Evolutionary conservation across 2,113 vertebrate species (phyloP).

Genomic region (Phalacrocorax brasilianus): DNA sequence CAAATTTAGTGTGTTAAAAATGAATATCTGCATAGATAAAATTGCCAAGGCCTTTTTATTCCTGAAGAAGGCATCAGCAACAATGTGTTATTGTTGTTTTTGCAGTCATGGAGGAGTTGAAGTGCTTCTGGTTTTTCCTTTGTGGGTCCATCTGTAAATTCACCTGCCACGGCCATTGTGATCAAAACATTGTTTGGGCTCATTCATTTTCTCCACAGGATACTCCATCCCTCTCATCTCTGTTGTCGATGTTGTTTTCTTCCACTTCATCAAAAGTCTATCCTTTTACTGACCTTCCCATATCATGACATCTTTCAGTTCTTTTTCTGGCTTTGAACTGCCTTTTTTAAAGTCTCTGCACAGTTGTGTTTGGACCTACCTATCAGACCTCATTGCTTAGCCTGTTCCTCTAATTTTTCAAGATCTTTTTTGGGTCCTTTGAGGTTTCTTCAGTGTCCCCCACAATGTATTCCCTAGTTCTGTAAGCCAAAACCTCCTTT

Average conservation of each 20-base stretch:
- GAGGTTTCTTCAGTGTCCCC: neutral
- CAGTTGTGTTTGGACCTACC: neutral
- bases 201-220: neutral
- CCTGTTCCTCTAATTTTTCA: neutral
- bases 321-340: neutral
- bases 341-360: neutral
- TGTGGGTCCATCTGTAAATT: neutral
- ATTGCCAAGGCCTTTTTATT: neutral
- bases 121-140: neutral
- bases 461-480: neutral
- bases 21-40: neutral
- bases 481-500: neutral
- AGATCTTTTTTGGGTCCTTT: neutral
- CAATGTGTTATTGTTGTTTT: neutral
- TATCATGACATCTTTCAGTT: neutral
- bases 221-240: neutral
- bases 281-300: neutral
- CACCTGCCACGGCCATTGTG: neutral
- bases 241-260: neutral
- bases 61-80: neutral
- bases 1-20: neutral
- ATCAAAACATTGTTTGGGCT: neutral
- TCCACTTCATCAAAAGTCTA: neutral
- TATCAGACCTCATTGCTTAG: neutral
- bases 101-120: neutral